Evolutionary conservation across 2,113 vertebrate genomes (phyloP).

Genomic region (Opisthocomus hoazin): DNA sequence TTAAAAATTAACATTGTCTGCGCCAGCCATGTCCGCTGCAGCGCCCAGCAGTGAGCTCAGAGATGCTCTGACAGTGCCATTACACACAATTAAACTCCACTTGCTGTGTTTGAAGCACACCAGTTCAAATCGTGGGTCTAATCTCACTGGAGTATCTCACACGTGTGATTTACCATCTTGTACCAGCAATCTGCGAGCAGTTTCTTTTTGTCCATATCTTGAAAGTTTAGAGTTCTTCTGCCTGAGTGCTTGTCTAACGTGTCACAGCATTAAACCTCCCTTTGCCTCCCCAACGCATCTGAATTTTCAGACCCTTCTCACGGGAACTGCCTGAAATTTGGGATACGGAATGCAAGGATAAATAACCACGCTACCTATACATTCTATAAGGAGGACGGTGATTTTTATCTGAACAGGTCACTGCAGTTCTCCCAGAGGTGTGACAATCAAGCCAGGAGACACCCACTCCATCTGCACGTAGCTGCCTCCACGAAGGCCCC

Average conservation of each 20-base stretch:
- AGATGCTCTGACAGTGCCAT: neutral
- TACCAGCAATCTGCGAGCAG: neutral
- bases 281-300: neutral
- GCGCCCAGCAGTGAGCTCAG: neutral
- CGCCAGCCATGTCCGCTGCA: neutral
- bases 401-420: no score
- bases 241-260: neutral
- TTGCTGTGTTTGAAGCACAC: neutral
- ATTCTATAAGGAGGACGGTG: neutral
- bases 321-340: neutral
- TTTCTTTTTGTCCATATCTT: neutral
- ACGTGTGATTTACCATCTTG: neutral
- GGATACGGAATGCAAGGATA: neutral
- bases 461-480: accelerated
- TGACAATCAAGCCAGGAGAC: accelerated
- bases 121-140: neutral
- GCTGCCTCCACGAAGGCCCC: neutral
- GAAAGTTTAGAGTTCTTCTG: neutral
- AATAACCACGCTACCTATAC: neutral
- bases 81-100: neutral
- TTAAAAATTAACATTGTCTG: accelerated
- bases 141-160: neutral
- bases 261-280: neutral
- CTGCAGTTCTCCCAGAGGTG: neutral
- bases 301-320: neutral